Conservation (phyloP, 2,888 invertebrate species). For the Plebejus anna region DNA sequence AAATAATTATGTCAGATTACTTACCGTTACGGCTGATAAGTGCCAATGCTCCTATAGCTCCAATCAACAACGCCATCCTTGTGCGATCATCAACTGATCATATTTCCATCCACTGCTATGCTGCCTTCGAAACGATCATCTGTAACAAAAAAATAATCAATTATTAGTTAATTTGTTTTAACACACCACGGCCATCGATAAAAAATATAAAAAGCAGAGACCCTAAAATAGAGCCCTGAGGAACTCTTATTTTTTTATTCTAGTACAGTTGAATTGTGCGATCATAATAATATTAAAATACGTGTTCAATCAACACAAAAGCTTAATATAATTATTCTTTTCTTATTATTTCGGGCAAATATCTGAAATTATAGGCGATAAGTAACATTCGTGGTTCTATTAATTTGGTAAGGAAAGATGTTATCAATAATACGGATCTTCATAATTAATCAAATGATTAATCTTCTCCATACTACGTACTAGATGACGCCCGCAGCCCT, state of each 20-base stretch:
- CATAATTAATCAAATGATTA: constrained; percentile 4
- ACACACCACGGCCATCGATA: not conserved
- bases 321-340: not conserved
- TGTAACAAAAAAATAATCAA: constrained; percentile 32
- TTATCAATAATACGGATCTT: constrained; percentile 14
- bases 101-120: constrained; percentile 57
- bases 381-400: constrained; percentile 3
- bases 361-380: not conserved
- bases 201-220: not conserved
- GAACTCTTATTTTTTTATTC: not conserved
- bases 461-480: not conserved
- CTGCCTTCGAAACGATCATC: constrained; percentile 42
- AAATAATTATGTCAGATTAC: constrained; percentile 31
- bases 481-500: too few species aligned
- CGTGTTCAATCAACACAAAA: not conserved
- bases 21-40: constrained; percentile 66
- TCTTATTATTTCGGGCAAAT: not conserved
- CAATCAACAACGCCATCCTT: constrained; percentile 60
- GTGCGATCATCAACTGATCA: constrained; percentile 62
- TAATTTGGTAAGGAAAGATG: not conserved
- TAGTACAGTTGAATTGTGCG: too few species aligned
- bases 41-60: constrained; percentile 62
- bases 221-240: not conserved
- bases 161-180: not conserved
- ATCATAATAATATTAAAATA: not conserved